Evolutionary conservation across 2,113 vertebrate species (phyloP).

Genomic region (Lates calcarifer): DNA sequence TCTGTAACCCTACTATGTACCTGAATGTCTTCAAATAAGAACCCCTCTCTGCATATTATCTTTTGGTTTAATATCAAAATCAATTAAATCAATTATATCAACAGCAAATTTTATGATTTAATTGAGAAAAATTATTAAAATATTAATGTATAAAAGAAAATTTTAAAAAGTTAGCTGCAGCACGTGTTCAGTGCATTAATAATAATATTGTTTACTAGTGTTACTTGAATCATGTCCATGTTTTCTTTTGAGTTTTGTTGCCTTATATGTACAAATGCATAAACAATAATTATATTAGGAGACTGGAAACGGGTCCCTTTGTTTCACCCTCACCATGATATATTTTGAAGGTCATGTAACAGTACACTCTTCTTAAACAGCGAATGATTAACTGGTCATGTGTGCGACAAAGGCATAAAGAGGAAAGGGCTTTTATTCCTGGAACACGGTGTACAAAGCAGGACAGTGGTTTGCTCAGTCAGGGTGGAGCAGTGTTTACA

Average conservation of each 20-base stretch:
- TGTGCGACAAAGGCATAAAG: not conserved
- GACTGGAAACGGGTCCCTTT: not conserved
- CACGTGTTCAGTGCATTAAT: not conserved
- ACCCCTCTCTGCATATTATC: not conserved
- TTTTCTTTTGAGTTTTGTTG: not conserved
- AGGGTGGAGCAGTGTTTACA: conserved; percentile 3
- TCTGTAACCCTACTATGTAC: not conserved
- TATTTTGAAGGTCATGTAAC: not conserved
- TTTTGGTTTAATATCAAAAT: not conserved
- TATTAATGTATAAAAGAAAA: no score
- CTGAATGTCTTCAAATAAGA: no score
- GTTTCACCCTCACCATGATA: not conserved
- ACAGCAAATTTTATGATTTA: not conserved
- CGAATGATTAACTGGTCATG: not conserved
- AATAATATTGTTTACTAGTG: not conserved
- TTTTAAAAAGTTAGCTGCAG: not conserved
- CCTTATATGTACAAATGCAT: not conserved
- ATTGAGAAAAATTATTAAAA: no score
- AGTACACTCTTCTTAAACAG: not conserved
- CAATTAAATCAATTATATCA: not conserved
- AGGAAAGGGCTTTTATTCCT: conserved; percentile 9
- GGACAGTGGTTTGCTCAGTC: not conserved
- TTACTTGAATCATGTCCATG: not conserved
- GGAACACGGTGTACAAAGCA: conserved; percentile 57
- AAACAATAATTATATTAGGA: not conserved